phyloP scores from a whole-genome alignment of 2,797 vertebrate species.

The Squalus acanthias region DNA sequence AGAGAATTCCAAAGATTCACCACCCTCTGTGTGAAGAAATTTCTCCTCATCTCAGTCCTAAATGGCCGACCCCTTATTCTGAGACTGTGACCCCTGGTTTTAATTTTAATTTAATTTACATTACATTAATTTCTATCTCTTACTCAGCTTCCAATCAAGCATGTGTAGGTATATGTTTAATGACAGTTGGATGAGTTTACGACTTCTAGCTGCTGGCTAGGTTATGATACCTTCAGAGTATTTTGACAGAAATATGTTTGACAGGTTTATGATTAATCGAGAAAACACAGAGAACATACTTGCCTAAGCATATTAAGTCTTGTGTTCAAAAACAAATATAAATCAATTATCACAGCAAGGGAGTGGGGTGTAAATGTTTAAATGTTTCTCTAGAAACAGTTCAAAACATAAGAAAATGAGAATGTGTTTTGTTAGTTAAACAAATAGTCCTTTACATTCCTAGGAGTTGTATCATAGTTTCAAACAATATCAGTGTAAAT shows the following conservation, averaged over 20 bases:
- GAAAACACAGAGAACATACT: conserved; percentile 38
- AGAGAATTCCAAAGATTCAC: too few species aligned
- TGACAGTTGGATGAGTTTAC: conserved; percentile 33
- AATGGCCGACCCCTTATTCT: too few species aligned
- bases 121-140: conserved; percentile 6
- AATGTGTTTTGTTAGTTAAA: conserved; percentile 19
- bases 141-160: background rate
- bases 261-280: conserved; percentile 36
- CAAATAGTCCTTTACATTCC: conserved; percentile 34
- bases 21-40: too few species aligned
- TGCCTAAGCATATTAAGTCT: conserved; percentile 37
- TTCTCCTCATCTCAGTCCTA: too few species aligned
- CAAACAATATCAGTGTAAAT: conserved; percentile 30
- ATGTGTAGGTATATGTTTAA: background rate
- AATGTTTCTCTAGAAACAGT: conserved; percentile 37
- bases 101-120: background rate
- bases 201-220: conserved; percentile 10
- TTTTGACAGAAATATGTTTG: conserved; percentile 32
- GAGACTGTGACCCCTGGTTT: too few species aligned
- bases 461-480: conserved; percentile 19
- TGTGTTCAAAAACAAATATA: conserved; percentile 38
- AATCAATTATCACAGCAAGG: conserved; percentile 38
- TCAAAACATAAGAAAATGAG: conserved; percentile 26
- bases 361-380: conserved; percentile 31
- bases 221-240: conserved; percentile 4